Base-by-base conservation (phyloP, 2,888 invertebrate species). In the Mesochorus sp. region DNA sequence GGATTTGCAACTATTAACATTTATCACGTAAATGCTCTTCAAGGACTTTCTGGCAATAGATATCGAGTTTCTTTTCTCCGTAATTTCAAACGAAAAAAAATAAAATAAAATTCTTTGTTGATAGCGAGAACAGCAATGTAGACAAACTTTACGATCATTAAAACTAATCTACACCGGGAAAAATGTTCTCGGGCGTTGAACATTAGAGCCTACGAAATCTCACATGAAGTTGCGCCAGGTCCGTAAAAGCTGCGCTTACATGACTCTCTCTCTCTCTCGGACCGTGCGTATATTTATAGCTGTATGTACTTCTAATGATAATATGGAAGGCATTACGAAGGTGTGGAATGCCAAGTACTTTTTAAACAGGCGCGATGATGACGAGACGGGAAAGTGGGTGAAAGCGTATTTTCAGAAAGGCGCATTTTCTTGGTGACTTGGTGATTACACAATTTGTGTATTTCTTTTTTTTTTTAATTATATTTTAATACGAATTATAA, bases 351-450 rank as follows among this genome's bases (percentile, higher is more conserved):
- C 62, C n/a, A 26, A 49, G 44, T 21, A 34, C 17, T 21, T 44
- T 28, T 37, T 44, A 6, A 61, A 49, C 31, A 6, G n/a, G 72
- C n/a, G n/a, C 28, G 42, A 55, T 44, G 62, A 66, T 68, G 68
- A 70, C 53, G 26, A 68, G 55, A 55, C 61, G 68, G 77, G 77
- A 78, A 78, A 78, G 77, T 78, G 73, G 73, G 77, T 78, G 77
- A 78, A 78, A 78, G 77, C 68, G 57, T 55, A 59, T 78, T 73
- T 78, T 78, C 14, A 62, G 37, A 39, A 3, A 10, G 31, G 12
- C 17, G 31, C 28, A 73, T 77, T 71, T 26, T 49, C 44, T 47
- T 24, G 44, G 24, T 37, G 14, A 51, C 12, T n/a, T n/a, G 47
- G 37, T 49, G 66, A 19, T 62, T 28, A 6, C 26, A n/a, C n/a